Conservation (phyloP, 2,888 invertebrate genomes). For the Tanaodytes sp. region DNA sequence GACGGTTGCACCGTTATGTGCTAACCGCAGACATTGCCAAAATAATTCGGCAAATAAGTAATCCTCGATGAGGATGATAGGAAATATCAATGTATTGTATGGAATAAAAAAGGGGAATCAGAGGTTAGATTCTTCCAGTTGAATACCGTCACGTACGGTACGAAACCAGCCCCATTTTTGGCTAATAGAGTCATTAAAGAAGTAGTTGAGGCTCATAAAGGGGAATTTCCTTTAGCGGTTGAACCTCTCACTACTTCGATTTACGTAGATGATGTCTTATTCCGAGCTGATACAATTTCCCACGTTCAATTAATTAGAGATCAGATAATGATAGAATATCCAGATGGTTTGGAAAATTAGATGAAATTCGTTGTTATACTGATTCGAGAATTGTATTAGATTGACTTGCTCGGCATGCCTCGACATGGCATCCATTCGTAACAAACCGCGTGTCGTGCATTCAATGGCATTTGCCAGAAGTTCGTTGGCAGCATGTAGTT, state of each 20-base stretch:
- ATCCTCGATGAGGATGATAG: neutral
- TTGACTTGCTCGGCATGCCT: no score
- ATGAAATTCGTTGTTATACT: no score
- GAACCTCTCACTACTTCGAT: neutral
- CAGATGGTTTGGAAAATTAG: no score
- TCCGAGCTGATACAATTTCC: no score
- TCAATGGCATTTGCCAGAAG: no score
- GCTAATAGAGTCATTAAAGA: slow-evolving; percentile 3
- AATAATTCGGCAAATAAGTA: slow-evolving; percentile 27
- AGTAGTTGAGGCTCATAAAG: neutral
- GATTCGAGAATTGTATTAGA: no score
- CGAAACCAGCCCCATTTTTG: neutral
- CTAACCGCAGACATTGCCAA: slow-evolving; percentile 5
- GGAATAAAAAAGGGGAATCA: neutral
- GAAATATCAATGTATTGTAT: slow-evolving; percentile 3
- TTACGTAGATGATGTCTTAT: slow-evolving; percentile 1
- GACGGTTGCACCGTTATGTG: neutral
- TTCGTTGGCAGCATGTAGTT: no score
- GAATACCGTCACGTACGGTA: slow-evolving; percentile 12
- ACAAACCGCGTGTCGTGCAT: no score
- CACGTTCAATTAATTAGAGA: no score
- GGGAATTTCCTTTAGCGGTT: neutral
- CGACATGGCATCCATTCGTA: no score
- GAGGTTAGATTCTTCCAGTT: neutral
- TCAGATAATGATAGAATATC: no score